Percentiles rank a stretch among this genome's conserved stretches.
These are phyloP conservation scores for Acanthis flammea DNA, from an alignment of 2,797 vertebrate species.

Conservation along the genomic window DNA sequence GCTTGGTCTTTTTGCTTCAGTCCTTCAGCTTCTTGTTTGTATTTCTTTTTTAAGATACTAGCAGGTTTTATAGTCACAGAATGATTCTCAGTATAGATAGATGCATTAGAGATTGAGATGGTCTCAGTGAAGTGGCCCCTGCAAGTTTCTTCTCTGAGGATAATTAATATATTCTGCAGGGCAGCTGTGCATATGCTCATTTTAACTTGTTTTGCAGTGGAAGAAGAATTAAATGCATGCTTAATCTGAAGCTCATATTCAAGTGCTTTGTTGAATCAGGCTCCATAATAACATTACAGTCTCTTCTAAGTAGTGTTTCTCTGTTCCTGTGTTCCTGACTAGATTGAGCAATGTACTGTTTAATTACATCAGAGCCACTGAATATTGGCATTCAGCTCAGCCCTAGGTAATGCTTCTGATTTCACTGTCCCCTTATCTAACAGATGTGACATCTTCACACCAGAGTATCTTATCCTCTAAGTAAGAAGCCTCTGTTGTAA, in stretches of 20 bases:
- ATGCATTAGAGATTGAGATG: neutral
- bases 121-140: neutral
- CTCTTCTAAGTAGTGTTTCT: slow-evolving; percentile 1
- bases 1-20: neutral
- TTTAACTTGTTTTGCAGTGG: neutral
- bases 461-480: neutral
- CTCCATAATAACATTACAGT: slow-evolving; percentile 3
- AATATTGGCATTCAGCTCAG: slow-evolving; percentile 16
- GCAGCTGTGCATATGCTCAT: neutral
- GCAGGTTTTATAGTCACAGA: neutral
- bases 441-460: neutral
- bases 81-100: neutral
- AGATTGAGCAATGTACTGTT: neutral
- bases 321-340: neutral
- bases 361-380: slow-evolving; percentile 14
- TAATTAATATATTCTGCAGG: neutral
- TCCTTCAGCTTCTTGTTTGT: neutral
- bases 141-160: neutral
- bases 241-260: slow-evolving; percentile 3
- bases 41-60: neutral
- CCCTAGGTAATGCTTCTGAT: neutral
- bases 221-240: neutral
- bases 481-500: neutral
- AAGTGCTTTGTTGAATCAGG: slow-evolving; percentile 16
- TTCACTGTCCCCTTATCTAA: neutral